A percentile compares a stretch with the other conserved stretches of the same genome.
phyloP scores from a whole-genome alignment of 2,888 invertebrate species.

The Parelbella ahira region DNA sequence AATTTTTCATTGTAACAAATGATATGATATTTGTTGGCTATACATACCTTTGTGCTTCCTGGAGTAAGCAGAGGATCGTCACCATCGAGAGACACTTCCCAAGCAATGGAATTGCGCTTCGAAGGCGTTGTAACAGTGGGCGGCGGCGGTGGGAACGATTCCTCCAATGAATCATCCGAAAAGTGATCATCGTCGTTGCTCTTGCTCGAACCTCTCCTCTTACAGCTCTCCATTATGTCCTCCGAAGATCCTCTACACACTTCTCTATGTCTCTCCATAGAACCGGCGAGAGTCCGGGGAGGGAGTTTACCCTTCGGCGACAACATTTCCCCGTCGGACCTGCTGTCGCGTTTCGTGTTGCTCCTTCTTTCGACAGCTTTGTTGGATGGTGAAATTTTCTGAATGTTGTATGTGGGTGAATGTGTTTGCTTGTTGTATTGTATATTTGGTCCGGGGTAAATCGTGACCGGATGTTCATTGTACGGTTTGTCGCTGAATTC shows the following conservation, averaged over 20 bases:
- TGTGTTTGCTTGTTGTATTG: slow-evolving; percentile 59
- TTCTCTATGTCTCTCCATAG: slow-evolving; percentile 89
- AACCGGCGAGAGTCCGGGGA: slow-evolving; percentile 85
- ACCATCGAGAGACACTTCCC: slow-evolving; percentile 91
- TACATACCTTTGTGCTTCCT: slow-evolving; percentile 83
- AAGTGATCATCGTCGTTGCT: slow-evolving; percentile 82
- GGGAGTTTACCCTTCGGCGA: slow-evolving; percentile 80
- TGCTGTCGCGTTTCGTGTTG: slow-evolving; percentile 58
- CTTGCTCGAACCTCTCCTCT: slow-evolving; percentile 55
- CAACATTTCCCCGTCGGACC: slow-evolving; percentile 67
- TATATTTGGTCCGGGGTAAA: slow-evolving; percentile 81
- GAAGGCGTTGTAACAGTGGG: slow-evolving; percentile 79
- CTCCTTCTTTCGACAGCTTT: slow-evolving; percentile 59
- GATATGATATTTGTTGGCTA: no score
- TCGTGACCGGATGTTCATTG: slow-evolving; percentile 84
- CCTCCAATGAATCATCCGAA: slow-evolving; percentile 92
- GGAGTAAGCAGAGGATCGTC: slow-evolving; percentile 85
- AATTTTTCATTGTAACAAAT: no score
- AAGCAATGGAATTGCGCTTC: slow-evolving; percentile 91
- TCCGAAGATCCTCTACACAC: slow-evolving; percentile 84
- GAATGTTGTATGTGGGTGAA: slow-evolving; percentile 66
- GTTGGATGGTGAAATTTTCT: slow-evolving; percentile 63
- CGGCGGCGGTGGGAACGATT: slow-evolving; percentile 84
- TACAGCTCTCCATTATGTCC: slow-evolving; percentile 61
- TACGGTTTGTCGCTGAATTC: slow-evolving; percentile 76